Percentiles rank a stretch among this genome's conserved stretches.
phyloP scores from a whole-genome alignment of 2,797 vertebrate genomes.

The Tragopan temminckii region DNA sequence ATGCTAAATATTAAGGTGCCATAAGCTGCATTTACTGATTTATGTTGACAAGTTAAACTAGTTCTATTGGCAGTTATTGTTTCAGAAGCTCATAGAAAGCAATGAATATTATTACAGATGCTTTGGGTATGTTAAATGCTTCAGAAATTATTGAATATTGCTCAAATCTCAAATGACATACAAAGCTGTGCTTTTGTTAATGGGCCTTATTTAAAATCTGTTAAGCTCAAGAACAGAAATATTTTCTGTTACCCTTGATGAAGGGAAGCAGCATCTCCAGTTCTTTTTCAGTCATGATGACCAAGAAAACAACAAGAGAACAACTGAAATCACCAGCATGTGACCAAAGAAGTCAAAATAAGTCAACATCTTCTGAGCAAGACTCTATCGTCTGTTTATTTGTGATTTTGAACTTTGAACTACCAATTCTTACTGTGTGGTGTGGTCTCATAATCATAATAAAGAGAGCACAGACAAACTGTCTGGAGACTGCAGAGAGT shows the following conservation, averaged over 20 bases:
- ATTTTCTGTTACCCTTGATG: neutral
- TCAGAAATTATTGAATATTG: neutral
- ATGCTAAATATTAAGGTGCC: neutral
- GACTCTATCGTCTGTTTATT: neutral
- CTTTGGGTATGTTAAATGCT: neutral
- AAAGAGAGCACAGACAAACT: constrained; percentile 11
- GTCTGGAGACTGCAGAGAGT: neutral
- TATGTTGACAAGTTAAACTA: neutral
- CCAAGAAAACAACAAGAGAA: neutral
- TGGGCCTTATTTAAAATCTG: constrained; percentile 16
- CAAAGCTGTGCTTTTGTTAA: neutral
- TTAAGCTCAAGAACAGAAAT: neutral
- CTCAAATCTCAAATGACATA: neutral
- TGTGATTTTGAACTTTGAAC: constrained; percentile 33
- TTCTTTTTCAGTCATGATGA: neutral
- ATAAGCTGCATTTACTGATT: neutral
- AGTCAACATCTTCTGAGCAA: neutral
- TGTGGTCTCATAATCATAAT: neutral
- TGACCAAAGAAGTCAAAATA: neutral
- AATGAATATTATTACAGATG: neutral
- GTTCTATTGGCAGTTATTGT: neutral
- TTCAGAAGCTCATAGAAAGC: neutral
- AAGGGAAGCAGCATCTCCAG: neutral
- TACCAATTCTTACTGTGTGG: neutral
- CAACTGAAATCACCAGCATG: neutral